Percentiles rank a stretch among this genome's conserved stretches.
Evolutionary conservation across 2,113 vertebrate genomes (phyloP).

Genomic region (Pollachius pollachius): DNA sequence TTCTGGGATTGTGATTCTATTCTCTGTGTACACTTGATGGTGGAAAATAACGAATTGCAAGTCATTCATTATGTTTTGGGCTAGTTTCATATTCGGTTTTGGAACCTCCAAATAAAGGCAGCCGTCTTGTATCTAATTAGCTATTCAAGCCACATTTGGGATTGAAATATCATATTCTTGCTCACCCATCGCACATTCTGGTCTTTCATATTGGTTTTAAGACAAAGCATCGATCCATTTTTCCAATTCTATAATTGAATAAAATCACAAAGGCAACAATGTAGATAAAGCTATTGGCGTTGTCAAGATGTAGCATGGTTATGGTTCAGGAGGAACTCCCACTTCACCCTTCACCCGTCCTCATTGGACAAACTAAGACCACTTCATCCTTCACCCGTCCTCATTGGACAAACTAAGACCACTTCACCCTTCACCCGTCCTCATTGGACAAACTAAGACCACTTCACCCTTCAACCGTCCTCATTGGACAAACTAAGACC

Average conservation of each 20-base stretch:
- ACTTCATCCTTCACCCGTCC: too few species aligned
- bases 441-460: too few species aligned
- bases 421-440: too few species aligned
- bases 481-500: too few species aligned
- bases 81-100: background rate
- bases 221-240: conserved; percentile 23
- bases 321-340: conserved; percentile 28
- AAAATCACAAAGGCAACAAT: conserved; percentile 55
- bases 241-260: conserved; percentile 31
- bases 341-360: too few species aligned
- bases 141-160: conserved; percentile 16
- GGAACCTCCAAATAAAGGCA: conserved; percentile 16
- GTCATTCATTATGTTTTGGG: conserved; percentile 4
- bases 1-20: background rate
- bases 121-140: conserved; percentile 22
- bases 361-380: too few species aligned
- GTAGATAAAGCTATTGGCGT: conserved; percentile 59
- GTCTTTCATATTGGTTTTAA: conserved; percentile 20
- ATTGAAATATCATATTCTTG: conserved; percentile 39
- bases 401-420: too few species aligned
- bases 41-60: conserved; percentile 3
- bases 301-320: conserved; percentile 48
- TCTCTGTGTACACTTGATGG: background rate
- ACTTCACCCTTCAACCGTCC: too few species aligned
- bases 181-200: background rate